Conservation (phyloP, 2,113 vertebrate genomes). For the Pelobates fuscus region DNA sequence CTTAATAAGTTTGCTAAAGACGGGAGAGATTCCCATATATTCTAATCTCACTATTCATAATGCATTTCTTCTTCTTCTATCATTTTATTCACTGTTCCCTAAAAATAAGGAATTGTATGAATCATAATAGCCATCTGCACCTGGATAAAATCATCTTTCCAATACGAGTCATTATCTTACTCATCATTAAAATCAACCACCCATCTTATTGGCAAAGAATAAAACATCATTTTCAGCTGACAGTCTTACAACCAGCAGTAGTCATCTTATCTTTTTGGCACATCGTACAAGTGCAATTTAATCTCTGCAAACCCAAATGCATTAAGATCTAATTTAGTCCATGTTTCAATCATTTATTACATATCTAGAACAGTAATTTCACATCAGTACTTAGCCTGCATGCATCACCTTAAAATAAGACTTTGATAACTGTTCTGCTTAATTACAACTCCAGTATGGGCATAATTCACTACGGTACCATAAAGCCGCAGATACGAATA, state of each 20-base stretch:
- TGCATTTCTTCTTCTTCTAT: too few relatives aligned
- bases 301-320: constrained; percentile 16
- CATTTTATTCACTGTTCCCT: too few relatives aligned
- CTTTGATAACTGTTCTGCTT: constrained; percentile 48
- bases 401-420: constrained; percentile 35
- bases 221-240: constrained; percentile 9
- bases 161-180: neutral
- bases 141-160: neutral
- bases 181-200: constrained; percentile 27
- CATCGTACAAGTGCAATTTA: neutral
- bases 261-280: constrained; percentile 1
- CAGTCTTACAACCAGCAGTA: constrained; percentile 8
- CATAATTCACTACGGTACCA: constrained; percentile 22
- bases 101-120: neutral
- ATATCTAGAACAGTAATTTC: constrained; percentile 24
- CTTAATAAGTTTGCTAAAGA: too few relatives aligned
- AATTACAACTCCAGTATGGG: constrained; percentile 33
- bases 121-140: neutral
- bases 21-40: too few relatives aligned
- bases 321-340: constrained; percentile 40
- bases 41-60: too few relatives aligned
- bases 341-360: constrained; percentile 46
- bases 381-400: constrained; percentile 11
- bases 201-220: constrained; percentile 21
- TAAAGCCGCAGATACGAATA: constrained; percentile 8